Percentiles rank a stretch among this genome's conserved stretches.
phyloP scores from a whole-genome alignment of 2,888 invertebrate genomes.

The Volucella inflata region DNA sequence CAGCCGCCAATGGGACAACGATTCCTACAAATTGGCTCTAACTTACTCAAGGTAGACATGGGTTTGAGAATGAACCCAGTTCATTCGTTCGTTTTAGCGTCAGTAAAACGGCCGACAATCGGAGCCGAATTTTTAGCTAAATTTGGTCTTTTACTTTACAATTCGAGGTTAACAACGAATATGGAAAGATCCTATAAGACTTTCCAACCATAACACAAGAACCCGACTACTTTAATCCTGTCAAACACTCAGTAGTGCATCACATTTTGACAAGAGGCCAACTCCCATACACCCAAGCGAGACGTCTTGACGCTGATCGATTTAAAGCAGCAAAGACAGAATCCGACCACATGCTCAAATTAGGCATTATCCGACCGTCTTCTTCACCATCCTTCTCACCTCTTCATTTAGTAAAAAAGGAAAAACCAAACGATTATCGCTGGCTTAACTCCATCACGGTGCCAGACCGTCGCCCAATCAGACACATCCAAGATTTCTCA shows the following conservation, averaged over 20 bases:
- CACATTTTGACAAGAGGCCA: slow-evolving; percentile 72
- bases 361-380: too few species aligned
- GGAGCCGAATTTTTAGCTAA: slow-evolving; percentile 29
- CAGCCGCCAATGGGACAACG: slow-evolving; percentile 33
- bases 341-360: slow-evolving; percentile 21
- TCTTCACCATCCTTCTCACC: too few species aligned
- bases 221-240: neutral
- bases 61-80: slow-evolving; percentile 23
- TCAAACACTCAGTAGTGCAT: slow-evolving; percentile 39
- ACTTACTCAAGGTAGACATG: slow-evolving; percentile 27
- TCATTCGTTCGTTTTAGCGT: slow-evolving; percentile 16
- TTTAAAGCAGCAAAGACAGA: slow-evolving; percentile 67
- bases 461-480: too few species aligned
- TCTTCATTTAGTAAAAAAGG: too few species aligned
- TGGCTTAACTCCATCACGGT: too few species aligned
- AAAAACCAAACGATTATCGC: too few species aligned
- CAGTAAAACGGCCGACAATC: slow-evolving; percentile 17
- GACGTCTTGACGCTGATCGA: slow-evolving; percentile 58
- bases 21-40: slow-evolving; percentile 23
- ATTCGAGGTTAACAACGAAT: slow-evolving; percentile 4
- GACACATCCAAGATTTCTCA: neutral
- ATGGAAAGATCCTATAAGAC: neutral
- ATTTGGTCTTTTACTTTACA: neutral
- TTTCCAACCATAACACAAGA: neutral
- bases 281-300: slow-evolving; percentile 36